These are phyloP conservation scores for Numenius arquata DNA, from an alignment of 2,113 vertebrate genomes.

Conservation along the genomic window DNA sequence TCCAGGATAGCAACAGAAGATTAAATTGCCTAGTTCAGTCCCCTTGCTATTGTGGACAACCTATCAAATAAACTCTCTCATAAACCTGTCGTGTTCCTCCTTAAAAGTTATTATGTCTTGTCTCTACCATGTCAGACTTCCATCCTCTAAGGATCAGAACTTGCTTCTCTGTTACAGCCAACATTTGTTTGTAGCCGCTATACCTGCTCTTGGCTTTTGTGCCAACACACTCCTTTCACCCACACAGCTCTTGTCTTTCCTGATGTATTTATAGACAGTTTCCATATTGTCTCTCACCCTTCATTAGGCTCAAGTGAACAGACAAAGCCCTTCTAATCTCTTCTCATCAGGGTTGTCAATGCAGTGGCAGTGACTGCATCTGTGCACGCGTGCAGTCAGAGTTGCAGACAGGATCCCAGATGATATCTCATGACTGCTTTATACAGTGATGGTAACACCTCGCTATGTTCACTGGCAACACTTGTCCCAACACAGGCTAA, in stretches of 20 bases:
- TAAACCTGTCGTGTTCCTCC: background rate
- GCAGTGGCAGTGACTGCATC: background rate
- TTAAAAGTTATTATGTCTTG: background rate
- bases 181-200: background rate
- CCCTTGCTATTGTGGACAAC: background rate
- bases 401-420: background rate
- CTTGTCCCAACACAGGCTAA: no score
- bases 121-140: background rate
- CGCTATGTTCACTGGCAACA: background rate
- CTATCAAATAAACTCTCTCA: background rate
- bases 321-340: background rate
- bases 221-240: background rate
- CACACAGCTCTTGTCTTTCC: background rate
- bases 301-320: background rate
- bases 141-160: background rate
- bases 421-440: background rate
- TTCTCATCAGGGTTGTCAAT: background rate
- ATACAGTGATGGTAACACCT: background rate
- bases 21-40: background rate
- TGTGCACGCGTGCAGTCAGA: background rate
- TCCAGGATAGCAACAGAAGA: background rate
- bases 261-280: background rate
- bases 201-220: background rate
- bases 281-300: background rate
- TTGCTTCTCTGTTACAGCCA: background rate